These are phyloP conservation scores for Plecotus auritus DNA, from an alignment of 2,113 vertebrate species.

Conservation along the genomic window DNA sequence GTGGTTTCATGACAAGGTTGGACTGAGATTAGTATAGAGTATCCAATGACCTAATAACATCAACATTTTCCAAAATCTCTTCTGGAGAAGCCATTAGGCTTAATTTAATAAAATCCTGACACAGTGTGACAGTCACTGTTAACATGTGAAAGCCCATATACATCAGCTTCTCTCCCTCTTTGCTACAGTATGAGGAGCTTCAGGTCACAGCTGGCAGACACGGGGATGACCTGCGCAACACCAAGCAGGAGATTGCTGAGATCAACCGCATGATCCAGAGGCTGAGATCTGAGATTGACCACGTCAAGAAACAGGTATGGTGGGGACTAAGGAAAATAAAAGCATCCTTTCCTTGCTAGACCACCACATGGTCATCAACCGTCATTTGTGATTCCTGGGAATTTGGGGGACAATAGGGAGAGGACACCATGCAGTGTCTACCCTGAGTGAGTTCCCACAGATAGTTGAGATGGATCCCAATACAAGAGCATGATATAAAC, in stretches of 20 bases:
- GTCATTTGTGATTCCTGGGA: no score
- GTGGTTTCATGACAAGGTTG: neutral
- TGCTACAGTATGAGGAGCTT: conserved; percentile 79
- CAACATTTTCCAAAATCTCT: neutral
- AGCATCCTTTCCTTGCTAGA: neutral
- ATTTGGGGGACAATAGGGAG: neutral
- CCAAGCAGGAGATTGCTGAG: conserved; percentile 89
- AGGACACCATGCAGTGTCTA: no score
- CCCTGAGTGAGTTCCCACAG: neutral
- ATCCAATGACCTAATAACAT: accelerated
- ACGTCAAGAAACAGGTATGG: conserved; percentile 87
- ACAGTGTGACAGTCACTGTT: neutral
- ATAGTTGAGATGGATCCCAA: conserved; percentile 63
- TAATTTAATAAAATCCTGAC: accelerated
- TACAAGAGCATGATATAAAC: neutral
- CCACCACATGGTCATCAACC: no score
- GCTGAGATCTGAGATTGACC: conserved; percentile 88
- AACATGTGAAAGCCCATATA: accelerated
- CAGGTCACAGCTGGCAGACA: conserved; percentile 80
- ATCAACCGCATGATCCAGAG: conserved; percentile 87
- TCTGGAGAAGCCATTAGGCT: neutral
- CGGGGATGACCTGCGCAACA: conserved; percentile 84
- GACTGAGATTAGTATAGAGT: neutral
- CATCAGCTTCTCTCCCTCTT: neutral
- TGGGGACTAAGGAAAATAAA: neutral